Base-by-base conservation (phyloP, 1,140 invertebrate genomes). In the Micrasema longulum region DNA sequence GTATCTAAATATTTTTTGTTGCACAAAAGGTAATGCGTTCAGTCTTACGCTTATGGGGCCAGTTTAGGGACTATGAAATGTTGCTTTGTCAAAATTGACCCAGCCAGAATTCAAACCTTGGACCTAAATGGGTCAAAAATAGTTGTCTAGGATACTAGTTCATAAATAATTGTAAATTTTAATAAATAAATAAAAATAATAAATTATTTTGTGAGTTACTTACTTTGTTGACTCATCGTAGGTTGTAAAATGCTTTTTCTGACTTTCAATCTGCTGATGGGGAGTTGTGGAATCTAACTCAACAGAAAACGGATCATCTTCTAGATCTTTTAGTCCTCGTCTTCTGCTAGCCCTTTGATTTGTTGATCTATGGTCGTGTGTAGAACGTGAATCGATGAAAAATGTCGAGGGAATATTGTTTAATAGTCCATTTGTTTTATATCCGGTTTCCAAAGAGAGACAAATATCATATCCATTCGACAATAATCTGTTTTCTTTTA, bases 271-370 rank as follows among this genome's bases (percentile, higher is more conserved):
- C 14, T 14, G 12, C 14, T n/a, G 0, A 16, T 5, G 10, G n/a
- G 16, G n/a, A 16, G n/a, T n/a, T 1, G n/a, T 47, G n/a, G 1
- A 4, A 47, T n/a, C 43, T 6, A 47, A 47, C 5, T 47, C 43
- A 47, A 16, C 43, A n/a, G 43, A 47, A 47, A 47, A 47, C 12
- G 43, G 43, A 47, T 47, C 43, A n/a, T 47, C 43, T 47, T 47
- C 43, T 1, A 16, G 12, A 3, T 16, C 43, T 14, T 14, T 16
- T 47, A 47, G 1, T 14, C 16, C 16, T 47, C 43, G n/a, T 14
- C 43, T 47, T 47, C 5, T 47, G 3, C 43, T n/a, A 6, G 14
- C n/a, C 43, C n/a, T 11, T 5, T 11, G n/a, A 1, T 47, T n/a
- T 10, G 12, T 47, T n/a, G 43, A 47, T 47, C 43, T 47, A 5